These are phyloP conservation scores for Zaprionus kolodkinae DNA, from an alignment of 1,140 invertebrate species.

Conservation along the genomic window DNA sequence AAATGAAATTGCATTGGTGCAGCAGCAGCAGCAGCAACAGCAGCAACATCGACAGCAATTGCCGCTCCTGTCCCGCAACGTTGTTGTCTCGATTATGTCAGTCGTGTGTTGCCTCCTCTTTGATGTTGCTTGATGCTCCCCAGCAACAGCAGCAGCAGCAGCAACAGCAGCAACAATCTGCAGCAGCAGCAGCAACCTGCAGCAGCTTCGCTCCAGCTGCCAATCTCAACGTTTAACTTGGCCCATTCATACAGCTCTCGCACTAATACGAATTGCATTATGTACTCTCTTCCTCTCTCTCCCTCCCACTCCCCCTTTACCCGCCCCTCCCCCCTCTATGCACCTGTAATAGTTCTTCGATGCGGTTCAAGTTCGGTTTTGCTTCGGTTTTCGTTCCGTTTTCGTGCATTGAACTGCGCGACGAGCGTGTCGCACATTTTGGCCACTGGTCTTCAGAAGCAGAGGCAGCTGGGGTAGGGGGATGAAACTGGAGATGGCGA, in stretches of 20 bases:
- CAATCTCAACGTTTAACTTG: slow-evolving; percentile 46
- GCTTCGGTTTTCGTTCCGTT: slow-evolving; percentile 35
- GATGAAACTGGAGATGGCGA: not conserved
- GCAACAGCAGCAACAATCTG: slow-evolving; percentile 10
- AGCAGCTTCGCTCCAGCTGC: slow-evolving; percentile 16
- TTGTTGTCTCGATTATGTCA: slow-evolving; percentile 81
- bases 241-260: slow-evolving; percentile 41
- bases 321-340: not conserved
- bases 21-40: slow-evolving; percentile 30
- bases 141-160: slow-evolving; percentile 37
- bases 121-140: slow-evolving; percentile 58
- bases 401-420: slow-evolving; percentile 49
- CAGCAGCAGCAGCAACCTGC: slow-evolving; percentile 25
- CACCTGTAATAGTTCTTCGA: slow-evolving; percentile 30
- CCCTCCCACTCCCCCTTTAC: too few species aligned
- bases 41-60: slow-evolving; percentile 26
- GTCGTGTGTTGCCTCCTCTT: slow-evolving; percentile 77
- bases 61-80: slow-evolving; percentile 48
- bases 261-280: slow-evolving; percentile 41
- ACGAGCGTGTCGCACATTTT: slow-evolving; percentile 52
- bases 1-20: slow-evolving; percentile 73
- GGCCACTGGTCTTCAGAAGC: slow-evolving; percentile 43
- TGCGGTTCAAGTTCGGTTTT: slow-evolving; percentile 5
- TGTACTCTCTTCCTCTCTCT: slow-evolving; percentile 2
- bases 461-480: not conserved